Evolutionary conservation across 1,140 invertebrate genomes (phyloP).

Genomic region (roundworm (Caenorhabditis elegans)): WBcel235 BX284604.4:13046501-13047000

Average conservation of each 20-base stretch:
- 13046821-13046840: neutral
- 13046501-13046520: neutral
- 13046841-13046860: neutral
- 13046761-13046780: constrained; percentile 24
- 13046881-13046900: too few relatives aligned
- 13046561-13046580: constrained; percentile 80
- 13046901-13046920: too few relatives aligned
- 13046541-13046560: constrained; percentile 77
- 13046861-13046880: too few relatives aligned
- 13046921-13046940: too few relatives aligned
- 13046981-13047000: too few relatives aligned
- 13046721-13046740: constrained; percentile 33
- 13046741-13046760: constrained; percentile 38
- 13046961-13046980: too few relatives aligned
- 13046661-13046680: constrained; percentile 32
- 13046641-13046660: constrained; percentile 59
- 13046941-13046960: too few relatives aligned
- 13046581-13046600: constrained; percentile 84
- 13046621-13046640: constrained; percentile 55
- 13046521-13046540: constrained; percentile 73
- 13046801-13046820: neutral
- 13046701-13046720: constrained; percentile 36
- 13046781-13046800: neutral
- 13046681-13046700: neutral
- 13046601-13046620: constrained; percentile 73